Percentiles rank a stretch among this genome's conserved stretches.
These are phyloP conservation scores for Silurus meridionalis DNA, from an alignment of 2,113 vertebrate genomes.

Conservation along the genomic window DNA sequence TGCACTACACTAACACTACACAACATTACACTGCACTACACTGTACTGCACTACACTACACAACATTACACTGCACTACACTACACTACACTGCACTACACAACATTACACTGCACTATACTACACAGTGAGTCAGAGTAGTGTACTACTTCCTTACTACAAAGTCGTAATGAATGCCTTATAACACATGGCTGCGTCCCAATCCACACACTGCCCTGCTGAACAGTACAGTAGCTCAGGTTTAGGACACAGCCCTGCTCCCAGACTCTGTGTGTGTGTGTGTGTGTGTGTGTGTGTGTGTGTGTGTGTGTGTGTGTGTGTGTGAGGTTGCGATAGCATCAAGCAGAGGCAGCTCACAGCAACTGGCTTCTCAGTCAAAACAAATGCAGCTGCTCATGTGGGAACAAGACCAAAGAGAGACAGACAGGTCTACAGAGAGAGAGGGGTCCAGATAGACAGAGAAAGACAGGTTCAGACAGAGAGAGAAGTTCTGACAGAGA, in stretches of 20 bases:
- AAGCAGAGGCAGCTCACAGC: not conserved
- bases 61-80: too few relatives aligned
- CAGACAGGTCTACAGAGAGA: not conserved
- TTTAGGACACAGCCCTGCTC: not conserved
- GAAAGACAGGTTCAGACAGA: too few relatives aligned
- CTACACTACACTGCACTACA: too few relatives aligned
- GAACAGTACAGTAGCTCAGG: too few relatives aligned
- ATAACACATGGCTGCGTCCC: too few relatives aligned
- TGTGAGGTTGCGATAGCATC: not conserved
- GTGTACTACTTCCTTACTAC: not conserved
- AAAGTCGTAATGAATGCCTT: too few relatives aligned
- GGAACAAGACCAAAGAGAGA: slow-evolving; percentile 42
- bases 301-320: slow-evolving; percentile 10
- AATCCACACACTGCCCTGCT: too few relatives aligned
- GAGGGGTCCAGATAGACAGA: not conserved
- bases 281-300: slow-evolving; percentile 2
- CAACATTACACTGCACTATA: too few relatives aligned
- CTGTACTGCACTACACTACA: too few relatives aligned
- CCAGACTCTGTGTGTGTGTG: not conserved
- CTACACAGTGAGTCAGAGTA: too few relatives aligned
- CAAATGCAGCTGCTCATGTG: slow-evolving; percentile 44
- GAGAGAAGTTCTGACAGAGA: not conserved
- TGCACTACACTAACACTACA: too few relatives aligned
- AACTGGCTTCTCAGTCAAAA: slow-evolving; percentile 53
- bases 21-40: too few relatives aligned